Evolutionary conservation across 2,113 vertebrate genomes (phyloP).

Genomic region (Isichthys henryi): DNA sequence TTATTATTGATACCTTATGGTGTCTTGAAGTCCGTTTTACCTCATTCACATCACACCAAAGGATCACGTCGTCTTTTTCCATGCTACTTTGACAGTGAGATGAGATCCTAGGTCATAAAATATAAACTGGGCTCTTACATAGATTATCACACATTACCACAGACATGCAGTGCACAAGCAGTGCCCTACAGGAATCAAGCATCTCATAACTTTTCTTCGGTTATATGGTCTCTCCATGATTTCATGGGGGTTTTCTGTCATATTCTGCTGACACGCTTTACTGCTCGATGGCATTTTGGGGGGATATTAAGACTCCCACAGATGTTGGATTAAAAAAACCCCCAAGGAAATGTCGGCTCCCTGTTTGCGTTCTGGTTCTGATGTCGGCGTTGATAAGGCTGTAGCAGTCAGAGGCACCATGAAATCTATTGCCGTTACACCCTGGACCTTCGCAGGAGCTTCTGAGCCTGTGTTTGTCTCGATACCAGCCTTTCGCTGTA

Average conservation of each 20-base stretch:
- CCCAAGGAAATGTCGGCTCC: not conserved
- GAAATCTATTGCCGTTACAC: not conserved
- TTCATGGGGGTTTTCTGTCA: not conserved
- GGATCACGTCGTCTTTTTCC: not conserved
- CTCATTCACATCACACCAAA: not conserved
- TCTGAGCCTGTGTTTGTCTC: not conserved
- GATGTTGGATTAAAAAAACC: not conserved
- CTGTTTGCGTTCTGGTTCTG: not conserved
- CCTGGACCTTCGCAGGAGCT: not conserved
- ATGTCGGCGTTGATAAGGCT: not conserved
- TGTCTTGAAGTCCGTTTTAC: not conserved
- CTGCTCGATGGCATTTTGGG: not conserved
- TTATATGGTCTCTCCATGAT: not conserved
- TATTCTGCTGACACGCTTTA: not conserved
- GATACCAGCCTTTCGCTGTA: not conserved
- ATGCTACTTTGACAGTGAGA: not conserved
- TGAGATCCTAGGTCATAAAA: not conserved
- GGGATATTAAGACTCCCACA: not conserved
- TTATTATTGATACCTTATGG: not conserved
- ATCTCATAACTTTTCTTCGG: not conserved
- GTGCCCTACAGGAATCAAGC: not conserved
- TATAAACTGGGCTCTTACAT: not conserved
- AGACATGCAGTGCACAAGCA: not conserved
- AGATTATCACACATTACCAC: not conserved
- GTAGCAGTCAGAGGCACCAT: not conserved